Conservation (phyloP, 1,140 invertebrate genomes). For the Trachelipus rathkii region DNA sequence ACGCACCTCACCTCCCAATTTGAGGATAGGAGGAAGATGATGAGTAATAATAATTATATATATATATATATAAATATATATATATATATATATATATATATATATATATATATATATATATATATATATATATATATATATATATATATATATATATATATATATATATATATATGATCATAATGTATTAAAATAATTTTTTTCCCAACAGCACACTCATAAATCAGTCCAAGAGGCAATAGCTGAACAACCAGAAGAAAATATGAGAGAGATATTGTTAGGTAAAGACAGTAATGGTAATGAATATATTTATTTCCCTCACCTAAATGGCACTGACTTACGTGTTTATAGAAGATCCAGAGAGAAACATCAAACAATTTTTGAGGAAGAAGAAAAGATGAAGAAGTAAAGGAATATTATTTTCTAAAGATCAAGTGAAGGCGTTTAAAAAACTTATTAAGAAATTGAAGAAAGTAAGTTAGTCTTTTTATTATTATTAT, state of each 20-base stretch:
- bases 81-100: no score
- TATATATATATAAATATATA: no score
- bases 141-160: no score
- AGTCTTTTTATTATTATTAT: no score
- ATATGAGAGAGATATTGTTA: conserved; percentile 52
- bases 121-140: no score
- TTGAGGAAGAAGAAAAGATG: conserved; percentile 23
- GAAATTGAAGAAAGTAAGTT: conserved; percentile 37
- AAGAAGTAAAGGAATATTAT: conserved; percentile 28
- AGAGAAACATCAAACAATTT: conserved; percentile 26
- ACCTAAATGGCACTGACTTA: conserved; percentile 53
- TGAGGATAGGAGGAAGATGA: no score
- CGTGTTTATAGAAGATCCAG: conserved; percentile 41
- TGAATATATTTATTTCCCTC: conserved; percentile 60
- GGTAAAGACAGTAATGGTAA: conserved; percentile 58
- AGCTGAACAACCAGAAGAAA: conserved; percentile 49
- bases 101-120: no score
- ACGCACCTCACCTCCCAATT: no score
- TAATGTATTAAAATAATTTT: no score
- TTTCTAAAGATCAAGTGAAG: conserved; percentile 38
- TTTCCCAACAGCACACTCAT: conserved; percentile 52
- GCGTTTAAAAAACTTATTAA: conserved; percentile 39
- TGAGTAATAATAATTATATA: no score
- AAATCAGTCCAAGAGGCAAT: conserved; percentile 52
- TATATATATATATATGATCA: no score